Conservation (phyloP, 2,113 vertebrate species). For the Oryzias melastigma region DNA sequence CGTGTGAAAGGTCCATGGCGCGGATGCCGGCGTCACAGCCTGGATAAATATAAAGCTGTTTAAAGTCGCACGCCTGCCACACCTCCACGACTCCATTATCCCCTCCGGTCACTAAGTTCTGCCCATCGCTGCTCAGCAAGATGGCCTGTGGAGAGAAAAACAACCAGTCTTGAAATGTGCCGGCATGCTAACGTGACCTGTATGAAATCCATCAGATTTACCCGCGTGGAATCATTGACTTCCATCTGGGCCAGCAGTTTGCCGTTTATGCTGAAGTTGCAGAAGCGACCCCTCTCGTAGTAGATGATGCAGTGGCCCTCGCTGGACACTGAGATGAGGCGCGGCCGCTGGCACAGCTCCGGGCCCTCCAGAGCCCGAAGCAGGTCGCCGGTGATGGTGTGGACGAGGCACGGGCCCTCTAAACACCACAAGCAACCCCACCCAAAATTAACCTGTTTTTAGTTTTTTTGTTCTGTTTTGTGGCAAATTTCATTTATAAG, state of each 20-base stretch:
- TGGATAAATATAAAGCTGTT: conserved; percentile 98
- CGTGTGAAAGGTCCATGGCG: conserved; percentile 98
- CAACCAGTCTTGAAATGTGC: not conserved
- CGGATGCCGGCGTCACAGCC: conserved; percentile 98
- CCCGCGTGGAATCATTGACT: conserved; percentile 93
- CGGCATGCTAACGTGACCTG: not conserved
- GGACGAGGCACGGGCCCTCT: conserved; percentile 98
- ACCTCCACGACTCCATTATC: conserved; percentile 98
- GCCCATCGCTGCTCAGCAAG: conserved; percentile 95
- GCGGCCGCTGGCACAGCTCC: conserved; percentile 90
- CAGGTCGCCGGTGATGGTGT: conserved; percentile 97
- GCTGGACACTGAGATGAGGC: conserved; percentile 97
- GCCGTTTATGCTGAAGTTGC: conserved; percentile 98
- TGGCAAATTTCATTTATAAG: not conserved
- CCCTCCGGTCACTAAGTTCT: conserved; percentile 97
- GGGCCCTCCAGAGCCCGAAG: conserved; percentile 95
- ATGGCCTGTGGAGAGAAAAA: conserved; percentile 79
- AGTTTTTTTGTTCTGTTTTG: no score
- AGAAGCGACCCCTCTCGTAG: conserved; percentile 95
- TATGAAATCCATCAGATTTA: conserved; percentile 55
- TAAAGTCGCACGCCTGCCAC: conserved; percentile 99
- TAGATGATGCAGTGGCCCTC: conserved; percentile 99
- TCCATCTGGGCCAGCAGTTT: conserved; percentile 98
- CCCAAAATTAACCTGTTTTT: no score
- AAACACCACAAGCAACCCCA: conserved; percentile 15